Evolutionary conservation across 2,797 vertebrate genomes (phyloP).

Genomic region (Poeciliopsis presidionis): DNA sequence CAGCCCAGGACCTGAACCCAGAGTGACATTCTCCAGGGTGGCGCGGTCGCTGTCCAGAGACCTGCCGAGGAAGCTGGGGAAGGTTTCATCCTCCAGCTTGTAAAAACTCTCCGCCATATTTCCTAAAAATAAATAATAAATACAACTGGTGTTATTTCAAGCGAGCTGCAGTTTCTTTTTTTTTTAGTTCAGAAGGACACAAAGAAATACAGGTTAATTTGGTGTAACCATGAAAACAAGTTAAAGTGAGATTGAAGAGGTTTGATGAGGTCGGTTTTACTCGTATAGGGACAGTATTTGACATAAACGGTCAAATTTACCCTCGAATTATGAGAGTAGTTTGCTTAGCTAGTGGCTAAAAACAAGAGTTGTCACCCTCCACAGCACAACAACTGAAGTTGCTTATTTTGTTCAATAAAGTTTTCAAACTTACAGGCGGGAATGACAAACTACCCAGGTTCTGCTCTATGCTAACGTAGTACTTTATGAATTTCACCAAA

Average conservation of each 20-base stretch:
- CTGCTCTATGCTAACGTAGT: no score
- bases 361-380: constrained; percentile 57
- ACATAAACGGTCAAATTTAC: neutral
- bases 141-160: constrained; percentile 46
- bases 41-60: constrained; percentile 82
- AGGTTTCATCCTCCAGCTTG: constrained; percentile 89
- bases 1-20: constrained; percentile 89
- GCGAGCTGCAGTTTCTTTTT: neutral
- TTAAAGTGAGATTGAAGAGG: neutral
- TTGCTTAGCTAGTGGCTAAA: constrained; percentile 51
- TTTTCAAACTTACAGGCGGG: neutral
- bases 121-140: neutral
- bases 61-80: constrained; percentile 87
- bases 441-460: neutral
- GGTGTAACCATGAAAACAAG: neutral
- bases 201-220: neutral
- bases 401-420: neutral
- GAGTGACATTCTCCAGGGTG: constrained; percentile 85
- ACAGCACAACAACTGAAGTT: neutral
- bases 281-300: neutral
- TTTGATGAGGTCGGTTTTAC: neutral
- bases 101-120: constrained; percentile 86
- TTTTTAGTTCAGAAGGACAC: neutral
- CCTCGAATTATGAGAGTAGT: neutral
- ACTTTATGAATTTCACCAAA: neutral